phyloP scores from a whole-genome alignment of 2,888 invertebrate species.

The Camponotus fellah region DNA sequence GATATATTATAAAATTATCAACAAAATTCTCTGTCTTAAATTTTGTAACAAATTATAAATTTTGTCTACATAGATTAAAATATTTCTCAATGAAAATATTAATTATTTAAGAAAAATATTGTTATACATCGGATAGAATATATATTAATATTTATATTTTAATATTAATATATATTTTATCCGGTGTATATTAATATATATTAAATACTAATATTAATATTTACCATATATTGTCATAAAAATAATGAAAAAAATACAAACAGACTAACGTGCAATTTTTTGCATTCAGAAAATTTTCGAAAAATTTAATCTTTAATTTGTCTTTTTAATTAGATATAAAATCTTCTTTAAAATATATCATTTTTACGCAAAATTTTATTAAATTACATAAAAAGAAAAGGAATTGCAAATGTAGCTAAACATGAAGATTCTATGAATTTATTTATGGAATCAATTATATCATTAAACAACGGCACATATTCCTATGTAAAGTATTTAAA shows the following conservation, averaged over 20 bases:
- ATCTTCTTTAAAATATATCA: not conserved
- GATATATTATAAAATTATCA: too few relatives aligned
- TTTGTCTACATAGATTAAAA: too few relatives aligned
- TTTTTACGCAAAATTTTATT: not conserved
- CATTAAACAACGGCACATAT: conserved; percentile 13
- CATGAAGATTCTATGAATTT: not conserved
- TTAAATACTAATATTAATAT: too few relatives aligned
- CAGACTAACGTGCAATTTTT: not conserved
- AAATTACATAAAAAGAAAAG: not conserved
- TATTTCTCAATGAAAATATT: not conserved
- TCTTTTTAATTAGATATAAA: not conserved
- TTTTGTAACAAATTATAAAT: too few relatives aligned
- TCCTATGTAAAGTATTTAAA: not conserved
- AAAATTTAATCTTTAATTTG: not conserved
- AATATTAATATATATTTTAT: too few relatives aligned
- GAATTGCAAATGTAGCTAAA: not conserved
- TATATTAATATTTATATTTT: not conserved
- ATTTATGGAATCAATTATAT: not conserved
- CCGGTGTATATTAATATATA: too few relatives aligned
- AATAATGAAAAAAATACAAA: not conserved
- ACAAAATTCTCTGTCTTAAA: too few relatives aligned
- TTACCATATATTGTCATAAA: not conserved
- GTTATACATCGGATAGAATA: not conserved
- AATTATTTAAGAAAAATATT: not conserved
- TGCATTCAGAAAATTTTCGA: not conserved